Conservation (phyloP, 2,797 vertebrate genomes). For the Leucoraja ocellata region DNA sequence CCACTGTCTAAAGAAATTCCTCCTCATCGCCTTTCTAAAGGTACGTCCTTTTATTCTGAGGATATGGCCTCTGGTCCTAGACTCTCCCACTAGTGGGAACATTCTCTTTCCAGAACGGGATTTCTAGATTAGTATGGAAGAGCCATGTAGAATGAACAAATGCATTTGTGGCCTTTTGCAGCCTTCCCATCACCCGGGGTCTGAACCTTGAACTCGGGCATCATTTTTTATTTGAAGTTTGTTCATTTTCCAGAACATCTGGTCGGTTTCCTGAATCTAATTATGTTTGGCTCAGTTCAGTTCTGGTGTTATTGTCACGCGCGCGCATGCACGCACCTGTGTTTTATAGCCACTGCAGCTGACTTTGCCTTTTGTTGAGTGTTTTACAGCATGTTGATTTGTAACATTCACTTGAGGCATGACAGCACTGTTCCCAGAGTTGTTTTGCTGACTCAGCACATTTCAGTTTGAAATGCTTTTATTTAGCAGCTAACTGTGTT, state of each 20-base stretch:
- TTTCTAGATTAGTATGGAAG: not conserved
- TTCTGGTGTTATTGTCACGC: not conserved
- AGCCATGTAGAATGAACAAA: not conserved
- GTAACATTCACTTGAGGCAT: not conserved
- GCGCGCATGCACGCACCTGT: too few relatives aligned
- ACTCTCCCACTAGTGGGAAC: too few relatives aligned
- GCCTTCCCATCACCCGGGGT: not conserved
- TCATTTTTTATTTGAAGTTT: not conserved
- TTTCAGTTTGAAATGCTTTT: not conserved
- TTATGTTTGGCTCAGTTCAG: not conserved
- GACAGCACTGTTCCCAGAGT: not conserved
- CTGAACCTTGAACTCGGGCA: not conserved
- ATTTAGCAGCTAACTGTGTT: not conserved
- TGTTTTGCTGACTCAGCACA: not conserved
- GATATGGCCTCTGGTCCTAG: too few relatives aligned
- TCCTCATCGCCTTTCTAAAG: too few relatives aligned
- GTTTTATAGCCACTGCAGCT: not conserved
- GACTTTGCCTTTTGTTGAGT: not conserved
- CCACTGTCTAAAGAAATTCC: too few relatives aligned
- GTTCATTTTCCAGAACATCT: not conserved
- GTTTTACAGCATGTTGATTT: not conserved
- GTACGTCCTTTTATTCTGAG: too few relatives aligned
- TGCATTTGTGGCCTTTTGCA: too few relatives aligned
- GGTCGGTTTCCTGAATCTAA: not conserved
- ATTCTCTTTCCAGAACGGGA: not conserved